Evolutionary conservation across 2,797 vertebrate genomes (phyloP).

Genomic region (Gymnocypris eckloni): DNA sequence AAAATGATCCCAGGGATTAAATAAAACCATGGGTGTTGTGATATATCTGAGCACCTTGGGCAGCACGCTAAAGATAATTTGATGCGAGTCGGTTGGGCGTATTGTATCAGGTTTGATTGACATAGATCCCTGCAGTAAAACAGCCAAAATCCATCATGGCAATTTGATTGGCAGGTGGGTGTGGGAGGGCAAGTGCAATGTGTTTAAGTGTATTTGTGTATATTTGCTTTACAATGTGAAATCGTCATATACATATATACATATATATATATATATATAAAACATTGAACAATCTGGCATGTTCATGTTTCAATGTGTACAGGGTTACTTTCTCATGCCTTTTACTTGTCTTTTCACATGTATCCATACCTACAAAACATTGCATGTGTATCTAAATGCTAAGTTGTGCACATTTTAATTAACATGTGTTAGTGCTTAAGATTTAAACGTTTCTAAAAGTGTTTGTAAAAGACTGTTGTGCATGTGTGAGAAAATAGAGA

Average conservation of each 20-base stretch:
- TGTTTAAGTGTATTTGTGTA: slow-evolving; percentile 22
- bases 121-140: slow-evolving; percentile 49
- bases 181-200: slow-evolving; percentile 38
- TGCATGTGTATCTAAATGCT: neutral
- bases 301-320: neutral
- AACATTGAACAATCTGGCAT: neutral
- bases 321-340: neutral
- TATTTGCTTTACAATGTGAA: slow-evolving; percentile 23
- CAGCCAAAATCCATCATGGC: slow-evolving; percentile 45
- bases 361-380: neutral
- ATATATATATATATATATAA: neutral
- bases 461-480: neutral
- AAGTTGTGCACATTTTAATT: neutral
- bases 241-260: neutral
- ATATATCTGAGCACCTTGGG: slow-evolving; percentile 51
- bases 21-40: slow-evolving; percentile 41
- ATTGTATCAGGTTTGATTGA: slow-evolving; percentile 51
- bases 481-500: slow-evolving; percentile 48
- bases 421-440: neutral
- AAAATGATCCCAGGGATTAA: slow-evolving; percentile 45
- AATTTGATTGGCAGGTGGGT: slow-evolving; percentile 55
- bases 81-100: slow-evolving; percentile 28
- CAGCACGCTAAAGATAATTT: slow-evolving; percentile 52
- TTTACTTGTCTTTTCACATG: neutral
- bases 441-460: neutral